Evolutionary conservation across 2,797 vertebrate genomes (phyloP), one percentile per base, ranked within the genome.

Genomic region (Macropus fuliginosus): DNA sequence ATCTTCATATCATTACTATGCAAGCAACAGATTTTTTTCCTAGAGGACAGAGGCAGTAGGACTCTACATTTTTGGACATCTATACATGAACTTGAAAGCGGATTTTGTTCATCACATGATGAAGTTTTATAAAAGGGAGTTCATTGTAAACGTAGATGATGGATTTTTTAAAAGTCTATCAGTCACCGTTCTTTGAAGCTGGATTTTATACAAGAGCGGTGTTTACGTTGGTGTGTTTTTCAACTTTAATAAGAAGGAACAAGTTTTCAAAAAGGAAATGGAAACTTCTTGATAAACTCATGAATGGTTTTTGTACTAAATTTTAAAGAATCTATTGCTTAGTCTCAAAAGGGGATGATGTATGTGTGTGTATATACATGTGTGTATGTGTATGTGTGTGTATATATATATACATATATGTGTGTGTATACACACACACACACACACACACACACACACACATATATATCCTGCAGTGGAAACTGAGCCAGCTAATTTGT

Each of bases 401-500:
- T 5, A 52, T 5, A 6, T 52, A 6, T 52, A 6, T 52, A 6
- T 52, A 52, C 0, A 52, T 5, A 52, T 52, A 52, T 50, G 50
- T 50, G 50, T 50, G 4, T 50, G 46, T 46, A 46, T 1, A 46
- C 46, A 46, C 46, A 46, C 46, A 46, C 46, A 46, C 46, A 46
- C 46, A 46, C 46, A 46, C 46, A 46, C 46, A 46, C 46, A 46
- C 46, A 46, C 46, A 46, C 46, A 46, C 46, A 46, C 46, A 46
- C 46, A 46, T 2, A 46, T 97, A 27, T 95, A 59, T 66, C 91
- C 94, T 97, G 93, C 96, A 94, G 95, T 50, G 2, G 97, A 96
- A 92, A 98, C 98, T 97, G 98, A 98, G 98, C 98, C 98, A 97
- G 98, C 98, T 97, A 90, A 94, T 93, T 98, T 98, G 97, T 96